Evolutionary conservation across 1,140 invertebrate genomes (phyloP), one percentile per base, ranked within the genome.

Genomic region (Antheraea mylitta): DNA sequence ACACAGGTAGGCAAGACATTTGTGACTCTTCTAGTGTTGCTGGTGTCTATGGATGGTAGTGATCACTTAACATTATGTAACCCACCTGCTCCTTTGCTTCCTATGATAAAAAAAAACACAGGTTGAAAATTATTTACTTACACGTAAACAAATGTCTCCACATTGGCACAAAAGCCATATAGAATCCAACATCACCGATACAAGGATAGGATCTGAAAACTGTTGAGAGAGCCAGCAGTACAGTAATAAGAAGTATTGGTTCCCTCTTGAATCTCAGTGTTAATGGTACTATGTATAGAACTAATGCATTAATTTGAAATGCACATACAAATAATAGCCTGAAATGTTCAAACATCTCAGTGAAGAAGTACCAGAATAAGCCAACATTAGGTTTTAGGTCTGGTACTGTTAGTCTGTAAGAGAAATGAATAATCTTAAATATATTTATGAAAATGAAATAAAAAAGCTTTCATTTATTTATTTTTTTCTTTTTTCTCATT

Each of bases 341-440:
- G 82, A 99, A 99, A 90, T 99, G 99, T 80, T 99, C 98, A 94
- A 99, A 99, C 97, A 99, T 99, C 93, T 99, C 99, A 0, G 98
- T 99, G 84, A 99, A 99, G 89, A 99, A 99, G 87, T 99, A 99
- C 99, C 99, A 99, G 89, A 99, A 99, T 0, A 99, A 92, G 4
- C 99, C 99, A 81, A 99, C 97, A 85, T 99, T 99, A 22, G 99
- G 99, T 75, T 97, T 96, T 61, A 99, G 93, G 93, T 99, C 98
- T 22, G 97, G 97, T 19, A 99, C 97, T 61, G 94, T 95, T 66
- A 97, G 93, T 85, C 96, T 96, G 91, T 70, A 93, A 93, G 5
- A 53, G 45, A 76, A 42, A 76, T 75, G 71, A 74, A 75, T 69
- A 78, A 63, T 18, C 67, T 68, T 64, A 61, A 7, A 42, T 42